Percentiles rank a stretch among this genome's conserved stretches.
Conservation (phyloP, 1,140 invertebrate species). For the Homarus americanus region DNA sequence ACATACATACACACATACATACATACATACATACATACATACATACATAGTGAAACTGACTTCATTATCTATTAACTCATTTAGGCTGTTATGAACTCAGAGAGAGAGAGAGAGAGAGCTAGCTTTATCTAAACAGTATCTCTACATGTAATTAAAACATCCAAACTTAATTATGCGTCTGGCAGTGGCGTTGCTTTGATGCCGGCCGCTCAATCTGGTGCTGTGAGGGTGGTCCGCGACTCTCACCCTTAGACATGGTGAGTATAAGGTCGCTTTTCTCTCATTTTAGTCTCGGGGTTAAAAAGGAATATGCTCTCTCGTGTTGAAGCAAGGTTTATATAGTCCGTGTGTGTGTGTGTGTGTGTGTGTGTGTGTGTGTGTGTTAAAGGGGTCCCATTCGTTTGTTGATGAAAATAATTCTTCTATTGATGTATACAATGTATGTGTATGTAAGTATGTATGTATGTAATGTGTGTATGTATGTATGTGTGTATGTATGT, state of each 20-base stretch:
- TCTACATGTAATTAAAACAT: conserved; percentile 65
- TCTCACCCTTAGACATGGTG: neutral
- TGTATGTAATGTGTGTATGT: no score
- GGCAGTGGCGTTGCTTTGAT: conserved; percentile 39
- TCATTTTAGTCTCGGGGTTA: neutral
- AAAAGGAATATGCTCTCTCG: neutral
- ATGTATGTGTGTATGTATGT: no score
- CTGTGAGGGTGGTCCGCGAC: neutral
- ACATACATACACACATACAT: no score
- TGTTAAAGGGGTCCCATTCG: no score
- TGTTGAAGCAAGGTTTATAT: neutral
- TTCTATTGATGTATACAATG: no score
- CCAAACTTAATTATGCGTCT: conserved; percentile 62
- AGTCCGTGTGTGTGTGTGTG: no score
- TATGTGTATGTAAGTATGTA: no score
- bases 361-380: no score
- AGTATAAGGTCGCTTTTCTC: neutral
- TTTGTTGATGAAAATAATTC: no score
- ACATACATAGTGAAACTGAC: conserved; percentile 32
- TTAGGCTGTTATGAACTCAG: conserved; percentile 43
- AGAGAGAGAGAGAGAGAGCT: no score
- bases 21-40: neutral
- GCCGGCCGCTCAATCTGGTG: conserved; percentile 16
- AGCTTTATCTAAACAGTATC: conserved; percentile 64
- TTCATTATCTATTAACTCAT: conserved; percentile 59